phyloP scores from a whole-genome alignment of 2,113 vertebrate species.

The Strigops habroptila region DNA sequence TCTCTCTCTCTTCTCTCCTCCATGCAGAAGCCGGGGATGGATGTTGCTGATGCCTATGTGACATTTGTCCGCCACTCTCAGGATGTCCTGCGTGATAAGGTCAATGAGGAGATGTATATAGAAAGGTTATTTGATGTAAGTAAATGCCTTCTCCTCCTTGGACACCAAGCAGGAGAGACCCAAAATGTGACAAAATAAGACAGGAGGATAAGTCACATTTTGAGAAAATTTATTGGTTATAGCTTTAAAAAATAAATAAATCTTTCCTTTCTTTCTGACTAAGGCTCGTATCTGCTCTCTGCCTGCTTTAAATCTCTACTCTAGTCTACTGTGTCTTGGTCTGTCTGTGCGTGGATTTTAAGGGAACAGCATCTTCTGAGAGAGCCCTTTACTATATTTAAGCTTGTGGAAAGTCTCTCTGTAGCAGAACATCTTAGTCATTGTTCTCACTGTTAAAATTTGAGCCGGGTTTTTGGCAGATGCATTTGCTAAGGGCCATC shows the following conservation, averaged over 20 bases:
- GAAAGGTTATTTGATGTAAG: slow-evolving; percentile 99
- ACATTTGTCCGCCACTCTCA: slow-evolving; percentile 98
- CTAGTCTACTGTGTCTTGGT: slow-evolving; percentile 79
- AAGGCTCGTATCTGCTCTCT: slow-evolving; percentile 72
- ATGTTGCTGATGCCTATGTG: slow-evolving; percentile 96
- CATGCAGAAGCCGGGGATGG: slow-evolving; percentile 96
- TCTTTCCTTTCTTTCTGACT: slow-evolving; percentile 72
- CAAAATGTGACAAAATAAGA: slow-evolving; percentile 99
- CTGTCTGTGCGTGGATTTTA: slow-evolving; percentile 63
- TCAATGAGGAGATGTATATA: slow-evolving; percentile 99
- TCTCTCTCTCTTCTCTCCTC: slow-evolving; percentile 59
- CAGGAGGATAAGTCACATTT: slow-evolving; percentile 99
- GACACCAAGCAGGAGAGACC: slow-evolving; percentile 88
- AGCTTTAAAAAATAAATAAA: slow-evolving; percentile 60
- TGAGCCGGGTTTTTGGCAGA: slow-evolving; percentile 32
- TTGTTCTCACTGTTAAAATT: slow-evolving; percentile 54
- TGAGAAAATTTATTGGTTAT: slow-evolving; percentile 80
- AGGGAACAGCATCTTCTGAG: slow-evolving; percentile 32
- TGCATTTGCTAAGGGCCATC: neutral
- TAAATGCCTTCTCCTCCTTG: slow-evolving; percentile 98
- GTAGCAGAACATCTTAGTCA: slow-evolving; percentile 56
- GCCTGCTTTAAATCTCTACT: slow-evolving; percentile 77
- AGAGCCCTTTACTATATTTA: slow-evolving; percentile 24
- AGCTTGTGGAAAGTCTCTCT: slow-evolving; percentile 59
- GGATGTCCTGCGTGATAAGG: slow-evolving; percentile 98